Evolutionary conservation across 2,113 vertebrate species (phyloP).

Genomic region (Hemichromis elongatus): DNA sequence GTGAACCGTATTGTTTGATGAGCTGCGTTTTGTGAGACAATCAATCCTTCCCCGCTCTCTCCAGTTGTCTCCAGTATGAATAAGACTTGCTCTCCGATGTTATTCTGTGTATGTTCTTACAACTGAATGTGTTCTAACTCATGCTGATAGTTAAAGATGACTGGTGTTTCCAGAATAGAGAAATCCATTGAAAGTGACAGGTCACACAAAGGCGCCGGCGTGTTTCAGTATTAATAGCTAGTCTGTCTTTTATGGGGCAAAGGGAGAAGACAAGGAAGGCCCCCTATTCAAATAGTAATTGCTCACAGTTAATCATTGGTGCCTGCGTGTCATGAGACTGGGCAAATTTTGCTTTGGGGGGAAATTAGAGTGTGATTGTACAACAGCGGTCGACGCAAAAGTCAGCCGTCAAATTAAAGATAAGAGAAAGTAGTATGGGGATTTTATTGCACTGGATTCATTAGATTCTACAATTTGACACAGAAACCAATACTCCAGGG

Average conservation of each 20-base stretch:
- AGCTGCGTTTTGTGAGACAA: conserved; percentile 1
- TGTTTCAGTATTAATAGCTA: conserved; percentile 19
- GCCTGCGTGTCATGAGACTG: conserved; percentile 55
- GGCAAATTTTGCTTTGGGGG: conserved; percentile 61
- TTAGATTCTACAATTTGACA: conserved; percentile 60
- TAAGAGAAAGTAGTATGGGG: conserved; percentile 50
- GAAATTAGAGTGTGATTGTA: conserved; percentile 65
- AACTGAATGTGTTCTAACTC: background rate
- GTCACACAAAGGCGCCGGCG: conserved; percentile 20
- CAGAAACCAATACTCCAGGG: conserved; percentile 53
- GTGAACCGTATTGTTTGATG: conserved; percentile 14
- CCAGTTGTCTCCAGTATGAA: background rate
- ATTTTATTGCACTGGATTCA: conserved; percentile 52
- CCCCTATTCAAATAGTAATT: conserved; percentile 56
- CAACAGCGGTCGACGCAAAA: conserved; percentile 48
- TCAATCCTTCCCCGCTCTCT: background rate
- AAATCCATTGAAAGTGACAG: conserved; percentile 32
- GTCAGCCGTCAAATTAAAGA: conserved; percentile 66
- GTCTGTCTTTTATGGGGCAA: conserved; percentile 18
- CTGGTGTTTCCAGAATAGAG: conserved; percentile 7
- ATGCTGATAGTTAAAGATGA: background rate
- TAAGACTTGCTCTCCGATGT: background rate
- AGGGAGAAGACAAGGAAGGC: conserved; percentile 27
- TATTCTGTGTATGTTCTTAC: background rate
- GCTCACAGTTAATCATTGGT: conserved; percentile 69